A percentile compares a stretch with the other conserved stretches of the same genome.
phyloP scores from a whole-genome alignment of 2,113 vertebrate species.

The Aviceda subcristata region DNA sequence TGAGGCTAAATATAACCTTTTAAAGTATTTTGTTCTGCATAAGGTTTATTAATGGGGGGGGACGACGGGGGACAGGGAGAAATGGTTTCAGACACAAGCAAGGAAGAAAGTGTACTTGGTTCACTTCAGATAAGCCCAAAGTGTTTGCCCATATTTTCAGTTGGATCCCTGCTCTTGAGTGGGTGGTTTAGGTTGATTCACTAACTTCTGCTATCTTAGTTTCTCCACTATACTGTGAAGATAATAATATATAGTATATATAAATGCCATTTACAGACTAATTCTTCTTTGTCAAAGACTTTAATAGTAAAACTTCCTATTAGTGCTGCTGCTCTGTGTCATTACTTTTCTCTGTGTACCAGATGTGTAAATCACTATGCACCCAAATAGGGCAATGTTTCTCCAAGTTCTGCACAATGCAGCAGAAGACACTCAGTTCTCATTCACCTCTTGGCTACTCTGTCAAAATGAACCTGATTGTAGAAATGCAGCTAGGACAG shows the following conservation, averaged over 20 bases:
- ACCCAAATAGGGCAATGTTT: neutral
- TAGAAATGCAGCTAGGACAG: neutral
- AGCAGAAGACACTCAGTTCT: neutral
- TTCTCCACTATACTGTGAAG: neutral
- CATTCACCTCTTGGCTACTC: neutral
- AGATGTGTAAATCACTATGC: neutral
- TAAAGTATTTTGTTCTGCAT: neutral
- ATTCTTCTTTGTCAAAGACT: neutral
- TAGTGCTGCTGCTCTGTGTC: neutral
- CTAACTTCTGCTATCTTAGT: neutral
- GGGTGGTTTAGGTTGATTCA: neutral
- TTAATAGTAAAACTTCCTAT: neutral
- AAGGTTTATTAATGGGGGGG: neutral
- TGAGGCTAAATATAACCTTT: neutral
- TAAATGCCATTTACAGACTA: neutral
- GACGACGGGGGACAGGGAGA: rapidly evolving
- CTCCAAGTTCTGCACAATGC: neutral
- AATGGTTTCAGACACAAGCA: neutral
- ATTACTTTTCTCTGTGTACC: neutral
- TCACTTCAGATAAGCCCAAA: neutral
- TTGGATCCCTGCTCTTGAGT: neutral
- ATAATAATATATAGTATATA: neutral
- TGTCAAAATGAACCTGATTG: neutral
- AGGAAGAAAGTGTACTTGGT: neutral
- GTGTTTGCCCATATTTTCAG: neutral